Conservation (phyloP, 2,797 vertebrate species). For the Tapera naevia region DNA sequence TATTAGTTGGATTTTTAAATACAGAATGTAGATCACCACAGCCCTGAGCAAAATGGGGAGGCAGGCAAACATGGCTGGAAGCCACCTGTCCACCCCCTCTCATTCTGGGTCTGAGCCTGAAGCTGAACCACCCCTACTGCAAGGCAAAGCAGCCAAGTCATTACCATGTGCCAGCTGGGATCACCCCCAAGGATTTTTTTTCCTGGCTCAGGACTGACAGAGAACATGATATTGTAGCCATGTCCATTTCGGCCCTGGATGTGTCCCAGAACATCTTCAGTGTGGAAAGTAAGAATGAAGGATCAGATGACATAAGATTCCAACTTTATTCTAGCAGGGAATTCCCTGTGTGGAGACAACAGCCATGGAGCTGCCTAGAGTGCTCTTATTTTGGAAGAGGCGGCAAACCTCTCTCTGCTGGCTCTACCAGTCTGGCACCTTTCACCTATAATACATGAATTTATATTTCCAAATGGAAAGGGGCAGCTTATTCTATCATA, state of each 20-base stretch:
- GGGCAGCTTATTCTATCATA: too few relatives aligned
- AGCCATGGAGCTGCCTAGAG: too few relatives aligned
- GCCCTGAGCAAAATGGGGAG: not conserved
- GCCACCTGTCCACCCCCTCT: conserved; percentile 37
- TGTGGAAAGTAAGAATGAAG: not conserved
- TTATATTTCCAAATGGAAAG: too few relatives aligned
- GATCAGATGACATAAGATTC: conserved; percentile 8
- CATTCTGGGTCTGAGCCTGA: not conserved
- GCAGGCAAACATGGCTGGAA: not conserved
- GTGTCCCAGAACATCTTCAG: conserved; percentile 24
- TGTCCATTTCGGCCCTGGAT: conserved; percentile 29
- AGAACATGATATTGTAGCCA: not conserved
- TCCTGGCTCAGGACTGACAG: not conserved
- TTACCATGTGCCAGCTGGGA: conserved; percentile 42
- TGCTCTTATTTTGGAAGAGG: too few relatives aligned
- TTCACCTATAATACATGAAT: too few relatives aligned
- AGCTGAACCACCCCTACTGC: conserved; percentile 1
- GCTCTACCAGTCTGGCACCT: too few relatives aligned
- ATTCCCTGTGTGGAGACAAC: not conserved
- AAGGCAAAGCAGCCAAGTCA: conserved; percentile 43
- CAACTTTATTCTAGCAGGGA: conserved; percentile 29
- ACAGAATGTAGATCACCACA: not conserved
- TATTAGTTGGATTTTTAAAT: not conserved
- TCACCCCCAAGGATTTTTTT: conserved; percentile 42
- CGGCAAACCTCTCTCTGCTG: too few relatives aligned